Evolutionary conservation across 2,888 invertebrate species (phyloP), one percentile per base, ranked within the genome.

Genomic region (Eledona agricola): DNA sequence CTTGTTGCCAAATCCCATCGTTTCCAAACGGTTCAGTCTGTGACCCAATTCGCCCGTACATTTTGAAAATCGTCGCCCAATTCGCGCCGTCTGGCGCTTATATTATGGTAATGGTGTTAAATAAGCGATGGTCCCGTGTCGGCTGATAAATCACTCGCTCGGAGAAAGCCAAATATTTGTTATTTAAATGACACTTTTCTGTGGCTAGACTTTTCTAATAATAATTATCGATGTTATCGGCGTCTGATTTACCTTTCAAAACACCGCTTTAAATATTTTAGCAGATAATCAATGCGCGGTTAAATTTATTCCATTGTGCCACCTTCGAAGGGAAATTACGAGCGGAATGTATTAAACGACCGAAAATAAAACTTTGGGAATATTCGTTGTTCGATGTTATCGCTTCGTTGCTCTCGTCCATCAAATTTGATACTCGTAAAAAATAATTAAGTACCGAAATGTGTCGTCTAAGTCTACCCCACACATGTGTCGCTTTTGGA

Each of bases 111-210:
- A 42, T 47, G 15, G 28, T 19, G 25, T 34, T 50, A 43, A 42
- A 51, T 43, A 43, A 50, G 23, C 34, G 42, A 51, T 51, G 43
- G 43, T 40, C 51, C 28, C 31, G 35, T 43, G 51, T 51, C 51
- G 10, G 7, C 29, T 37, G 51, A 51, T 51, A 51, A 51, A 51
- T 51, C 51, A 43, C 35, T 34, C 20, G 29, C 22, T 38, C 25
- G 51, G 51, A 42, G 51, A 51, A 51, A 51, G 51, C 51, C 23
- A 37, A 37, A 17, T 47, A 47, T 47, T 47, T 47, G 47, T 28
- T 47, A 47, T 47, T 47, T 47, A 47, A 47, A 47, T 47, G 20
- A 28, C 47, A 47, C 29, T 37, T 47, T 47, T 47, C 47, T 47
- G 37, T 47, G 47, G 26, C 47, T 37, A 47, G 47, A 29, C 46